Percentiles rank a stretch among this genome's conserved stretches.
These are phyloP conservation scores for Phrixothrix hirtus DNA, from an alignment of 2,888 invertebrate species.

Conservation along the genomic window DNA sequence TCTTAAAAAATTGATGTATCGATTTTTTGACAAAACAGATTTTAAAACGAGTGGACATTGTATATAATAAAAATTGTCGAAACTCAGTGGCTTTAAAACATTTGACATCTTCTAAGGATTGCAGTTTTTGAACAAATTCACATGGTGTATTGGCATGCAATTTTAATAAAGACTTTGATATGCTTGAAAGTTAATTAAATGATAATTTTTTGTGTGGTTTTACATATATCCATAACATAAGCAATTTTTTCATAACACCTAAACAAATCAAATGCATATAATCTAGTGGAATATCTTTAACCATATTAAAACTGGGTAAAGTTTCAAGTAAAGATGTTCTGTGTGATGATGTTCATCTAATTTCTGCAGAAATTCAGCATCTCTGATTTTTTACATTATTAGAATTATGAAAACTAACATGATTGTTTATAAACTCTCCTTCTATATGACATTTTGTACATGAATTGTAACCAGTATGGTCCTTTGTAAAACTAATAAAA, in stretches of 20 bases:
- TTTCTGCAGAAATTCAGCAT: too few species aligned
- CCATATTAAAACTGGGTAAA: constrained; percentile 10
- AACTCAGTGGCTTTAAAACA: constrained; percentile 32
- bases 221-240: constrained; percentile 16
- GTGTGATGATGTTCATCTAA: too few species aligned
- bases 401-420: constrained; percentile 6
- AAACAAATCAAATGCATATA: too few species aligned
- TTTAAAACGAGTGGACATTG: too few species aligned
- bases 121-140: constrained; percentile 27
- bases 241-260: constrained; percentile 16
- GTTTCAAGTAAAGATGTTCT: constrained; percentile 8
- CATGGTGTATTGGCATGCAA: constrained; percentile 10
- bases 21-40: too few species aligned
- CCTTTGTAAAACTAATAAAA: too few species aligned
- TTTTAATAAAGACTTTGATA: neutral
- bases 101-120: constrained; percentile 22
- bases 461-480: constrained; percentile 17
- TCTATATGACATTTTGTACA: constrained; percentile 14
- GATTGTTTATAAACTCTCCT: constrained; percentile 14
- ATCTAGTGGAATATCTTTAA: constrained; percentile 11
- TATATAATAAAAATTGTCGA: constrained; percentile 27
- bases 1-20: constrained; percentile 23
- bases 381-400: too few species aligned
- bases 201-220: neutral
- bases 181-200: neutral